These are phyloP conservation scores for Platynereis dumerilii DNA, from an alignment of 2,888 invertebrate species.

Conservation along the genomic window DNA sequence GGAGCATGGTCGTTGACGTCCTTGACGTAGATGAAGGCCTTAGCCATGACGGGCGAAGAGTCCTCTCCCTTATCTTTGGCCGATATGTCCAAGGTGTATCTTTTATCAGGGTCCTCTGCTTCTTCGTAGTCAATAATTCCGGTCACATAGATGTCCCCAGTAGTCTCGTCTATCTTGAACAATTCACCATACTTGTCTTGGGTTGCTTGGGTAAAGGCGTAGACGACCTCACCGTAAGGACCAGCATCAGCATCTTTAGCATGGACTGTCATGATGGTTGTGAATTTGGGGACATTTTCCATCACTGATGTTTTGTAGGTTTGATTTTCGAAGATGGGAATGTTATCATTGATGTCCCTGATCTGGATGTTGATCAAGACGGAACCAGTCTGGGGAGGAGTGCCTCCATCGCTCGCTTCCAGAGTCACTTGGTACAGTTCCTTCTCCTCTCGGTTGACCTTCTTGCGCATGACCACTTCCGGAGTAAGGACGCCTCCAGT, in stretches of 20 bases:
- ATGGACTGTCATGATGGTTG: constrained; percentile 35
- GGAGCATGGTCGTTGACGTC: constrained; percentile 25
- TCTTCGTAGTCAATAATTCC: constrained; percentile 32
- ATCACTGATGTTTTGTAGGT: constrained; percentile 21
- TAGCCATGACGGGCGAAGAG: constrained; percentile 15
- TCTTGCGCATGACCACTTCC: constrained; percentile 19
- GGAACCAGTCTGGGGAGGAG: constrained; percentile 32
- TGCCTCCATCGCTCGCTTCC: constrained; percentile 67
- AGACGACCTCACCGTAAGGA: constrained; percentile 38
- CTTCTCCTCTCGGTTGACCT: constrained; percentile 21
- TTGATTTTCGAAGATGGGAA: constrained; percentile 29
- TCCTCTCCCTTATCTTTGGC: constrained; percentile 28
- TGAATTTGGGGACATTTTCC: constrained; percentile 22
- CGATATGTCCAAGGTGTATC: constrained; percentile 22
- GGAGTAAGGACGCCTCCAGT: constrained; percentile 11
- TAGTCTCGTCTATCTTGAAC: constrained; percentile 20
- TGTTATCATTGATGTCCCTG: constrained; percentile 36
- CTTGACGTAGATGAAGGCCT: constrained; percentile 13
- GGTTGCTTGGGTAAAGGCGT: constrained; percentile 27
- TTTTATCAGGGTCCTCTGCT: background rate
- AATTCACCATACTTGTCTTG: constrained; percentile 15
- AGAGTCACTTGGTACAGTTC: constrained; percentile 73
- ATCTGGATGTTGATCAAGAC: constrained; percentile 29
- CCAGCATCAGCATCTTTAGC: constrained; percentile 43
- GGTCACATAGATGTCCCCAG: constrained; percentile 28